Evolutionary conservation across 2,797 vertebrate genomes (phyloP).

Genomic region (Anniella stebbinsi): DNA sequence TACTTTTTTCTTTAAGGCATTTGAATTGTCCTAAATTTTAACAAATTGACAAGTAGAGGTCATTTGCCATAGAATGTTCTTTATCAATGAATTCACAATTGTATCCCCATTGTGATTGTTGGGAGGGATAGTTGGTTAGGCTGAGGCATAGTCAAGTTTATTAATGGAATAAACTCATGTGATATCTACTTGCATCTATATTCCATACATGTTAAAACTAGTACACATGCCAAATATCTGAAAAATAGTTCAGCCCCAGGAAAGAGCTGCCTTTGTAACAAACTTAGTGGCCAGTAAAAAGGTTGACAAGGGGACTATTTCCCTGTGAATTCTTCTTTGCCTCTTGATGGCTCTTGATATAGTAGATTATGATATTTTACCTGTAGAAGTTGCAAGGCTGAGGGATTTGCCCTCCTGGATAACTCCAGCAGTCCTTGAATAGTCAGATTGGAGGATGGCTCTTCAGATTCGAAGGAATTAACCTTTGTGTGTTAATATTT

Average conservation of each 20-base stretch:
- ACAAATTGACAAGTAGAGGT: background rate
- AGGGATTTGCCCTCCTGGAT: background rate
- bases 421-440: background rate
- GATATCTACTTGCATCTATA: background rate
- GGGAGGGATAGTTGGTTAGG: background rate
- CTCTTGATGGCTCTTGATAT: background rate
- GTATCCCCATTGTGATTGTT: background rate
- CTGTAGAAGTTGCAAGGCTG: background rate
- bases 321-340: background rate
- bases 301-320: background rate
- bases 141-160: background rate
- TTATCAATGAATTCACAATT: background rate
- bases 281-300: background rate
- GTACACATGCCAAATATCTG: background rate
- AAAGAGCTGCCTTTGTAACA: background rate
- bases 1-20: background rate
- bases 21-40: background rate
- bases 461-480: background rate
- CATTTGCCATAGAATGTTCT: background rate
- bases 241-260: background rate
- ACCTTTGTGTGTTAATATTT: background rate
- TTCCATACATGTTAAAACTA: background rate
- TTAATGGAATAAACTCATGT: background rate
- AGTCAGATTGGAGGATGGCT: background rate
- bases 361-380: background rate